phyloP scores from a whole-genome alignment of 2,113 vertebrate species.

The Syngnathus floridae region DNA sequence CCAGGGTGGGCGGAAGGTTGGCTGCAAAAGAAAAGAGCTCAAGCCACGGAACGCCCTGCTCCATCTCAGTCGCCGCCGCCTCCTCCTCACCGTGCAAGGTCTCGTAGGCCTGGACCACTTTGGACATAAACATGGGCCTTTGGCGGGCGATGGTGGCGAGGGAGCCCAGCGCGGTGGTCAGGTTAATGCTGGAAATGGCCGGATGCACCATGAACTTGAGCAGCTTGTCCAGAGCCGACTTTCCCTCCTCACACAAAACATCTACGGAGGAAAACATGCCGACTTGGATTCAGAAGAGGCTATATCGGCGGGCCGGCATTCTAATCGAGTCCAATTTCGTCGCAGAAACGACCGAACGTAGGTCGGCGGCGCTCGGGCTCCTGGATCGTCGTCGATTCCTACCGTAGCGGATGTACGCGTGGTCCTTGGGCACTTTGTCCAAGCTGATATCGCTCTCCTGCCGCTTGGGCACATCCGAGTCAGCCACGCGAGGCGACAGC shows the following conservation, averaged over 20 bases:
- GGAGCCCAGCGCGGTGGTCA: conserved; percentile 86
- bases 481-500: conserved; percentile 76
- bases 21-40: conserved; percentile 57
- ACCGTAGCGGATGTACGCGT: conserved; percentile 86
- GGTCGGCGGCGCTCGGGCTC: too few relatives aligned
- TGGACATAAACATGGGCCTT: conserved; percentile 93
- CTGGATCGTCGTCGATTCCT: neutral
- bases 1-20: conserved; percentile 87
- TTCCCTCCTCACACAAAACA: conserved; percentile 81
- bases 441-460: conserved; percentile 89
- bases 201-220: conserved; percentile 96
- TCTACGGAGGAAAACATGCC: conserved; percentile 52
- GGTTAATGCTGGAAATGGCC: conserved; percentile 93
- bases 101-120: conserved; percentile 93
- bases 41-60: neutral
- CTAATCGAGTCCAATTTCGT: too few relatives aligned
- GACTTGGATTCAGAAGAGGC: neutral
- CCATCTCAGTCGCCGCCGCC: neutral
- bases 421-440: conserved; percentile 84
- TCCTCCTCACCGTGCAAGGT: conserved; percentile 79
- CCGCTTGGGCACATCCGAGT: conserved; percentile 82
- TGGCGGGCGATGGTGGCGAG: conserved; percentile 87
- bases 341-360: too few relatives aligned
- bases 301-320: too few relatives aligned
- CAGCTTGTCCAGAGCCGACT: conserved; percentile 83